phyloP scores from a whole-genome alignment of 2,113 vertebrate genomes.

The Natator depressus region DNA sequence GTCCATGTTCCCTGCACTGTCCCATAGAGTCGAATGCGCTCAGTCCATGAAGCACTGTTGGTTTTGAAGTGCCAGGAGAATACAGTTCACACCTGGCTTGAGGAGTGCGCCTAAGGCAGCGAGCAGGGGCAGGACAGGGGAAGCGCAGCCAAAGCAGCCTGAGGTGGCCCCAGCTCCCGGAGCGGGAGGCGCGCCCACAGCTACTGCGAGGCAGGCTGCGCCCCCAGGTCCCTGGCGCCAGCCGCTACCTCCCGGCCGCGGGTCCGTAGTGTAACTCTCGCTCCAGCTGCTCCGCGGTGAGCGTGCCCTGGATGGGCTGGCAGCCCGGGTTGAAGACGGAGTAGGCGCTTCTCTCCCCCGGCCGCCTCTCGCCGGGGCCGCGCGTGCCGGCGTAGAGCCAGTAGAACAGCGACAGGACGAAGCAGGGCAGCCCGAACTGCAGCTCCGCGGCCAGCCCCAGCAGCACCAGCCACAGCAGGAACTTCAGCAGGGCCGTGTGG shows the following conservation, averaged over 20 bases:
- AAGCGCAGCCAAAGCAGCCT: neutral
- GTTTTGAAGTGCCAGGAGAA: neutral
- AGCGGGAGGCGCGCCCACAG: neutral
- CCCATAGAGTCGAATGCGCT: neutral
- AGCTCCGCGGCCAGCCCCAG: slow-evolving; percentile 90
- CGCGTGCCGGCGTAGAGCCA: slow-evolving; percentile 92
- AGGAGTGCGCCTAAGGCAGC: neutral
- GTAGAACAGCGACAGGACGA: slow-evolving; percentile 91
- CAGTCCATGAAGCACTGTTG: no score
- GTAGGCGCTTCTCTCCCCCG: slow-evolving; percentile 92
- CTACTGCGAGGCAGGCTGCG: no score
- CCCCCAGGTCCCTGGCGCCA: no score
- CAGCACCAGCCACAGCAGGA: slow-evolving; percentile 91
- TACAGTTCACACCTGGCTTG: neutral
- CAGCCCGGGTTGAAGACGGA: slow-evolving; percentile 97
- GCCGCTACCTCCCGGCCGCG: slow-evolving; percentile 49
- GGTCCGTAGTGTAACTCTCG: slow-evolving; percentile 87
- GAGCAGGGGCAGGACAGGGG: no score
- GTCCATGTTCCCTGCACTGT: neutral
- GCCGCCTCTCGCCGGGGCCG: slow-evolving; percentile 76
- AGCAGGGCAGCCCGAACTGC: slow-evolving; percentile 90
- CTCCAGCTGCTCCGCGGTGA: slow-evolving; percentile 94
- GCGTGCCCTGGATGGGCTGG: slow-evolving; percentile 87
- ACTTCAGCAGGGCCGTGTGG: slow-evolving; percentile 84
- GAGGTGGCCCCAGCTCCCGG: neutral